Evolutionary conservation across 2,888 invertebrate species (phyloP), one percentile per base, ranked within the genome.

Genomic region (Plebejus melissa): DNA sequence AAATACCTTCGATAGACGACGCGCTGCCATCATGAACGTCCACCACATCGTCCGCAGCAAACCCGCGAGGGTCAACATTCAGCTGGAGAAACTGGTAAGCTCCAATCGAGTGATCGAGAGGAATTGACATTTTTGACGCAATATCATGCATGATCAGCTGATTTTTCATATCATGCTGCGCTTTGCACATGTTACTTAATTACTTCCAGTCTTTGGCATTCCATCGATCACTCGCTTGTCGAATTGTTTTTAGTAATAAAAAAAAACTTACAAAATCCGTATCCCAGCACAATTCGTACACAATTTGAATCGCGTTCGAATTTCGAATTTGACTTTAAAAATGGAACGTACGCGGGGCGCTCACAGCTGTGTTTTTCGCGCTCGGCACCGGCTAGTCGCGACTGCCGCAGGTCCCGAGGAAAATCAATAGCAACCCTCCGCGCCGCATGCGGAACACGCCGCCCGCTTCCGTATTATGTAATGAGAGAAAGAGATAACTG

Each of bases 401-500:
- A 93, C 93, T 93, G 91, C 92, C 90, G 93, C 93, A 93, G 90
- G 89, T 90, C 90, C 88, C 77, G 82, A 79, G 89, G 85, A 92
- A 93, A 93, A 93, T 93, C 92, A 90, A 92, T 93, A 92, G 83
- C 89, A 82, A 90, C 90, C 91, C 91, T 65, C 86, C 84, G 83
- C 82, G 83, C 90, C 91, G 90, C 90, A 93, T 93, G 93, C 93
- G 93, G 93, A 92, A 91, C 89, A 86, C 82, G 82, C 85, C 91
- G 88, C 90, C 89, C 88, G 88, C 88, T 91, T 93, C 91, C 92
- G 87, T 90, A 89, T 92, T 91, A 90, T 88, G 89, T 90, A 91
- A 91, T 85, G 78, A 80, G 78, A 77, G 87, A 93, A 76, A 80
- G 88, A 83, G 93, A 91, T 82, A 77, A 82, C 77, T 77, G 81